Conservation (phyloP, 2,888 invertebrate species). For the Biston stratarius region DNA sequence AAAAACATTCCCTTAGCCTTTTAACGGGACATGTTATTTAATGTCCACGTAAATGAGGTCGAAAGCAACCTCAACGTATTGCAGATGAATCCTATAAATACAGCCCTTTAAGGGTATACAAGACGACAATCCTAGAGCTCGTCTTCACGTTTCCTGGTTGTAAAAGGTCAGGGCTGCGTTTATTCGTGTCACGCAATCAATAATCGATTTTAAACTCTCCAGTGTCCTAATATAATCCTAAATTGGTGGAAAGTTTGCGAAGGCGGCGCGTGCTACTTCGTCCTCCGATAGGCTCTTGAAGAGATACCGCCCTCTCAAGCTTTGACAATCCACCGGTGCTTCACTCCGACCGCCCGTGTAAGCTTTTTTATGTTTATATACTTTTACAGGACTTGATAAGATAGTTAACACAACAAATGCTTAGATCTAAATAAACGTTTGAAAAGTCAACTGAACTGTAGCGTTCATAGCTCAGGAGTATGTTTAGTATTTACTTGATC, state of each 20-base stretch:
- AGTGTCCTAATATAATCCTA: constrained; percentile 26
- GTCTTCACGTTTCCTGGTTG: constrained; percentile 12
- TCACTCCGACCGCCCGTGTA: constrained; percentile 14
- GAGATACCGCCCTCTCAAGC: constrained; percentile 24
- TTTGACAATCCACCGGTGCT: constrained; percentile 23
- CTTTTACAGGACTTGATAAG: constrained; percentile 13
- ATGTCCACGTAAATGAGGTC: neutral
- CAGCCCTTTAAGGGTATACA: neutral
- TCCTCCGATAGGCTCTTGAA: constrained; percentile 20
- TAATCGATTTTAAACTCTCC: constrained; percentile 25
- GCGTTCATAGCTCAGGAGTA: neutral
- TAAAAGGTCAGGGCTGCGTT: constrained; percentile 27
- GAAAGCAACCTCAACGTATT: neutral
- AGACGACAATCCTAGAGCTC: neutral
- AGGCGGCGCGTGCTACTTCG: constrained; percentile 30
- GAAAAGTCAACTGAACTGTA: too few species aligned
- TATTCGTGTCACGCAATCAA: constrained; percentile 23
- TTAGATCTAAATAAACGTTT: too few species aligned
- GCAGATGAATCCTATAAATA: neutral
- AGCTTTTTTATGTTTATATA: constrained; percentile 30
- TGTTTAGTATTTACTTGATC: neutral
- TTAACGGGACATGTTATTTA: neutral
- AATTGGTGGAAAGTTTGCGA: constrained; percentile 15
- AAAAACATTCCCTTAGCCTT: constrained; percentile 1
- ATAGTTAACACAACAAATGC: neutral